These are phyloP conservation scores for Drosophila nr. fundita DNA, from an alignment of 2,888 invertebrate species.

Conservation along the genomic window DNA sequence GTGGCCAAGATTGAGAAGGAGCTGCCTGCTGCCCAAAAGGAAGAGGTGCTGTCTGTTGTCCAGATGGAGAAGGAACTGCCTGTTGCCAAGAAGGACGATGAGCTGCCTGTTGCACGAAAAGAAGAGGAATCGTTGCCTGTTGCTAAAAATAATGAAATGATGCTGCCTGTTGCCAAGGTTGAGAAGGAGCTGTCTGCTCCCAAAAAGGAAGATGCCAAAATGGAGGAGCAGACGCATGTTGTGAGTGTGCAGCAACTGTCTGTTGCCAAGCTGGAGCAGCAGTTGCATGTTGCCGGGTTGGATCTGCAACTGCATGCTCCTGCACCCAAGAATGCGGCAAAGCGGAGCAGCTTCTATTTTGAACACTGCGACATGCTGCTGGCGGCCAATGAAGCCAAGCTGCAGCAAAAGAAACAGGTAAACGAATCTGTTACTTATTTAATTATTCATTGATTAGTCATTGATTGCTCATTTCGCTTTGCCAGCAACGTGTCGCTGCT, in stretches of 20 bases:
- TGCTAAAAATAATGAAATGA: not conserved
- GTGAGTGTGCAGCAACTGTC: not conserved
- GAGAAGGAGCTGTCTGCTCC: not conserved
- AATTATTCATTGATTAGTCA: not conserved
- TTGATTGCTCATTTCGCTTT: not conserved
- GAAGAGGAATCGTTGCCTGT: too few relatives aligned
- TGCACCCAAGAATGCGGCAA: conserved; percentile 1
- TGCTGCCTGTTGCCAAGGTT: not conserved
- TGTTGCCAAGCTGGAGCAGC: not conserved
- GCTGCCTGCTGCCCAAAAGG: not conserved
- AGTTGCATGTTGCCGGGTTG: not conserved
- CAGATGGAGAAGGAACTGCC: not conserved
- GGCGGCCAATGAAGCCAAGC: conserved; percentile 76
- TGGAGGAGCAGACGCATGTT: not conserved
- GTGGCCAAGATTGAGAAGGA: not conserved
- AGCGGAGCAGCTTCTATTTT: conserved; percentile 48
- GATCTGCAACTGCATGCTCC: not conserved
- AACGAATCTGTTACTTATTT: not conserved
- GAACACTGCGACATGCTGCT: conserved; percentile 78
- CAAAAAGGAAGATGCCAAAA: not conserved
- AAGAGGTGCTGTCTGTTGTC: not conserved
- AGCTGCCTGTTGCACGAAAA: not conserved
- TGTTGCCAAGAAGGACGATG: not conserved
- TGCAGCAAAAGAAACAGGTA: conserved; percentile 76
- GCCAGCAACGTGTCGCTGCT: conserved; percentile 58